Evolutionary conservation across 1,140 invertebrate species (phyloP).

Genomic region (Listronotus oregonensis): DNA sequence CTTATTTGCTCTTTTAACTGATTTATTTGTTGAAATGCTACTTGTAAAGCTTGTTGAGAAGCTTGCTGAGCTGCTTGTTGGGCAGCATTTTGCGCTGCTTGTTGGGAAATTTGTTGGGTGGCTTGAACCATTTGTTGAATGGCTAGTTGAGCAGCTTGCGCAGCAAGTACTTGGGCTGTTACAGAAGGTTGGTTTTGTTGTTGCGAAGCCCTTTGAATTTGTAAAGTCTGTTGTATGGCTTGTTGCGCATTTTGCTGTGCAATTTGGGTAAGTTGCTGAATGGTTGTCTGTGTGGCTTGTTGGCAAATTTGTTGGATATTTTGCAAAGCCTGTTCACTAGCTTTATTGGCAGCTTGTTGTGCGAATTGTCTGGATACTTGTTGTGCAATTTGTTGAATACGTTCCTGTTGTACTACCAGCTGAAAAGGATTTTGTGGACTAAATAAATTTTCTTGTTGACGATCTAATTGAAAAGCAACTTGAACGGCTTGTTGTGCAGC

Average conservation of each 20-base stretch:
- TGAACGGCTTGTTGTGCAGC: slow-evolving; percentile 1
- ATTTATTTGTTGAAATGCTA: not conserved
- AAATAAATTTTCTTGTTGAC: not conserved
- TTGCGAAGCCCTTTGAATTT: not conserved
- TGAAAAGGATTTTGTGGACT: not conserved
- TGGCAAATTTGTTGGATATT: no score
- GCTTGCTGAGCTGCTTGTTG: not conserved
- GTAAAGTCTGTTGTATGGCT: not conserved
- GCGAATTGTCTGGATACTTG: not conserved
- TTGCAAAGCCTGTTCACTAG: not conserved
- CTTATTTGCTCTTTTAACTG: not conserved
- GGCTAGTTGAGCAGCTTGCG: not conserved
- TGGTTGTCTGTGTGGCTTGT: no score
- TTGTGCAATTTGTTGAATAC: not conserved
- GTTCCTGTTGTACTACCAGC: not conserved
- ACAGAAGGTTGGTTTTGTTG: no score
- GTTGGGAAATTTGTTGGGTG: not conserved
- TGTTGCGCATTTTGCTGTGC: not conserved
- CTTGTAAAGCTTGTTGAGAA: not conserved
- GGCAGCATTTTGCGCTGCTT: not conserved
- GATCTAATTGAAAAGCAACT: not conserved
- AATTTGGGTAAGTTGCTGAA: not conserved
- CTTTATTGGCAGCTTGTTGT: not conserved
- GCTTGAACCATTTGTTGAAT: not conserved
- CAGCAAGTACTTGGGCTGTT: not conserved